Evolutionary conservation across 1,140 invertebrate species (phyloP), one percentile per base, ranked within the genome.

Genomic region (Zaprionus capensis): DNA sequence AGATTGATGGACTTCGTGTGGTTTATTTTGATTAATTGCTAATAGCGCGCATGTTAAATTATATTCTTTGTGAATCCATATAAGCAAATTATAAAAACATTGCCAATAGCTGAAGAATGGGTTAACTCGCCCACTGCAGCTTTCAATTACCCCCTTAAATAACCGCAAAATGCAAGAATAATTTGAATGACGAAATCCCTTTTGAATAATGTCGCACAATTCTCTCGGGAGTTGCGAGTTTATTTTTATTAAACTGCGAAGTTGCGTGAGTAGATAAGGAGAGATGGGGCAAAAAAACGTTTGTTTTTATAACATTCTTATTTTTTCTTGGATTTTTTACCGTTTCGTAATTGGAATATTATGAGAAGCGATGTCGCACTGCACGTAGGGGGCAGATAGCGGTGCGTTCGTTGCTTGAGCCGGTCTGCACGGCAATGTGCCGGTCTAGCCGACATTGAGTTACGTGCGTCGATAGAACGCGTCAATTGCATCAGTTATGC

Each of bases 381-480:
- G 46, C 46, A 51, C 46, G 46, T 51, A 51, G 46, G 46, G 46
- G 46, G 12, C 11, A 22, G 46, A 51, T 51, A 51, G 11, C 11
- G 11, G 20, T 24, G 9, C 11, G 20, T 24, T 7, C 15, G 15
- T 9, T 46, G 41, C n/a, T 17, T 4, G 20, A 53, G 53, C 51
- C 59, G 67, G 71, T 46, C n/a, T 41, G 38, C 38, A 41, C 38
- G 38, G 15, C 38, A 41, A 24, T 51, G 41, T 46, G 41, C 41
- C 46, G 46, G 61, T 9, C 22, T 34, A 44, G 71, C 34, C 22
- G 51, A 51, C 38, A 63, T 15, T 71, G 58, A 38, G 41, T 71
- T 55, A 75, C 72, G 72, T 75, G 67, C 59, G 59, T 11, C 51
- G 72, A 75, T 70, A 70, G 26, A 56, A 20, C 41, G 14, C 24